Evolutionary conservation across 1,140 invertebrate genomes (phyloP).

Genomic region (Glossosoma conforme): DNA sequence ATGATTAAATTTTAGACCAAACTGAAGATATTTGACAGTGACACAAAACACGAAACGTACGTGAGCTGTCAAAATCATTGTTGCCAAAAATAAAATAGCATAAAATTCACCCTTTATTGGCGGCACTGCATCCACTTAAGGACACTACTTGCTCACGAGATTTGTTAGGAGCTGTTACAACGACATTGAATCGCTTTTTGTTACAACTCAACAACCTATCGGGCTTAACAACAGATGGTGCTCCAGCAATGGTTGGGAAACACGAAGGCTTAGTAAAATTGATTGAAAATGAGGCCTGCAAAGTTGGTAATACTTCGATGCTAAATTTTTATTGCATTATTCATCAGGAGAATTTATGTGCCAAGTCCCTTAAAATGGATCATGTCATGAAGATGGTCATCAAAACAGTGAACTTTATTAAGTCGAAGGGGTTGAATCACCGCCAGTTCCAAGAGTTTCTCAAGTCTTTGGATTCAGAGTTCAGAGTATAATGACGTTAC

Average conservation of each 20-base stretch:
- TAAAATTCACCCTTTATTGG: no score
- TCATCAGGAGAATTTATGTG: conserved; percentile 35
- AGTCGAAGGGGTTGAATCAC: conserved; percentile 34
- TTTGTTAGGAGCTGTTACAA: conserved; percentile 32
- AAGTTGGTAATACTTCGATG: conserved; percentile 17
- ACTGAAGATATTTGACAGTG: no score
- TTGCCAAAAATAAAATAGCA: no score
- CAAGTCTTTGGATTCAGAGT: conserved; percentile 33
- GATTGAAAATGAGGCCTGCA: conserved; percentile 27
- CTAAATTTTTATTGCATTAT: conserved; percentile 36
- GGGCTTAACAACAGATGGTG: conserved; percentile 36
- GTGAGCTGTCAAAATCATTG: no score
- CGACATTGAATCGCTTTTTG: conserved; percentile 17
- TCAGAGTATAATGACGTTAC: conserved; percentile 34
- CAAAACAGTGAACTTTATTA: conserved; percentile 35
- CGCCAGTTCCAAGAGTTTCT: conserved; percentile 36
- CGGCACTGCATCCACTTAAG: conserved; percentile 32
- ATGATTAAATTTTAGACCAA: no score
- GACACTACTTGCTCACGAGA: conserved; percentile 33
- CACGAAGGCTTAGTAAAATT: conserved; percentile 32
- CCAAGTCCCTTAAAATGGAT: conserved; percentile 30
- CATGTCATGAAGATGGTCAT: conserved; percentile 36
- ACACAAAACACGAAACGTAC: no score
- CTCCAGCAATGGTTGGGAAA: conserved; percentile 34
- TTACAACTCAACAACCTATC: conserved; percentile 17